These are phyloP conservation scores for Philypnodon macrostomus DNA, from an alignment of 2,797 vertebrate species.

Conservation along the genomic window DNA sequence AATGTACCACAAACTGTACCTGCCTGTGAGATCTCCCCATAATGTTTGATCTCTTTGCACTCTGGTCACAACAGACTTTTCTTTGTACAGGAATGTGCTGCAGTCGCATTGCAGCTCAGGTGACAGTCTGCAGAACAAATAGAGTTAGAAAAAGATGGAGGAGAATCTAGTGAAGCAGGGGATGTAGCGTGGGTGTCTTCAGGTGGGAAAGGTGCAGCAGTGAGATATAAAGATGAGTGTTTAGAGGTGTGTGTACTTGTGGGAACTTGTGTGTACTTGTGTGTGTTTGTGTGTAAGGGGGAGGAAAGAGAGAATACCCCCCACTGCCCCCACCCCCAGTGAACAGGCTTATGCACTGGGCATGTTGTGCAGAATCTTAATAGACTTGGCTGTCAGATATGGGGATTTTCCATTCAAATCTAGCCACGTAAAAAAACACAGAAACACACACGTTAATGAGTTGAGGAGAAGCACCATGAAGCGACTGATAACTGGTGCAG, in stretches of 20 bases:
- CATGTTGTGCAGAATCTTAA: constrained; percentile 73
- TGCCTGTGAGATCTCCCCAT: neutral
- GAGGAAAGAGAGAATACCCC: constrained; percentile 44
- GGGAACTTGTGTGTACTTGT: neutral
- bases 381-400: constrained; percentile 63
- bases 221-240: constrained; percentile 16
- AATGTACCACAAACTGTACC: no score
- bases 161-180: neutral
- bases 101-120: constrained; percentile 41
- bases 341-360: constrained; percentile 44
- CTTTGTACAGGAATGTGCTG: constrained; percentile 32
- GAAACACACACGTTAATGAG: constrained; percentile 19
- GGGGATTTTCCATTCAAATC: constrained; percentile 73
- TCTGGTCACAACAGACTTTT: constrained; percentile 7
- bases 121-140: constrained; percentile 35
- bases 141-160: constrained; percentile 24
- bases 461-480: constrained; percentile 25
- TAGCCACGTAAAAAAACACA: constrained; percentile 21
- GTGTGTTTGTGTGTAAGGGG: neutral
- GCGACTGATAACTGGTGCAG: constrained; percentile 11
- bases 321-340: constrained; percentile 40
- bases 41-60: neutral
- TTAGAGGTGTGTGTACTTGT: neutral
- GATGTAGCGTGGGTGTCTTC: constrained; percentile 3
- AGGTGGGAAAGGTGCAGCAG: constrained; percentile 13